These are phyloP conservation scores for Cheilosia urbana DNA, from an alignment of 2,888 invertebrate species.

Conservation along the genomic window DNA sequence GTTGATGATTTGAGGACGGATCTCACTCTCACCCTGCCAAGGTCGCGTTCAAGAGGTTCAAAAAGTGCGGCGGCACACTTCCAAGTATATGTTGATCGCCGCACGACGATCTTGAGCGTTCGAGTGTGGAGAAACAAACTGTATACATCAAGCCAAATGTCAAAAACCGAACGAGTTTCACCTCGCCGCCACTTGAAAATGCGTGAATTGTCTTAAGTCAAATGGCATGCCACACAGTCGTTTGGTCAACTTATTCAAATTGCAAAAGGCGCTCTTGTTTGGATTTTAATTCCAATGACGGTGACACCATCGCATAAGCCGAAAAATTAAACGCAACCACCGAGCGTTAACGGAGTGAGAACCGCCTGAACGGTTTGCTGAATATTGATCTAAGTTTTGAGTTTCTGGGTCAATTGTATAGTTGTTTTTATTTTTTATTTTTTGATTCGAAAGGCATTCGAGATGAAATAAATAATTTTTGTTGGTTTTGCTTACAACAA, in stretches of 20 bases:
- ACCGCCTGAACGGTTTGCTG: not conserved
- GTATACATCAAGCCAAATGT: slow-evolving; percentile 36
- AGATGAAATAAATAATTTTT: slow-evolving; percentile 36
- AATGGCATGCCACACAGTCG: slow-evolving; percentile 4
- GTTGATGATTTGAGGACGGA: not conserved
- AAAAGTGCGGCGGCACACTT: slow-evolving; percentile 15
- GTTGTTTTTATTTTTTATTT: slow-evolving; percentile 8
- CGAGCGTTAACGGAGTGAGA: not conserved
- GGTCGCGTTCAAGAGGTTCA: slow-evolving; percentile 13
- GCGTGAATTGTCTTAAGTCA: slow-evolving; percentile 3
- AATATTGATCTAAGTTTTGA: not conserved
- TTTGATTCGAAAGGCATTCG: slow-evolving; percentile 13
- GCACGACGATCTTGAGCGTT: slow-evolving; percentile 16
- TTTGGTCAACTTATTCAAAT: slow-evolving; percentile 32
- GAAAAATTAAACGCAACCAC: slow-evolving; percentile 6
- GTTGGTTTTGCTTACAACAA: not conserved
- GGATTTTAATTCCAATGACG: not conserved
- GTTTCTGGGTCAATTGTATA: slow-evolving; percentile 53
- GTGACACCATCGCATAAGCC: slow-evolving; percentile 26
- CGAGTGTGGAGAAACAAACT: not conserved
- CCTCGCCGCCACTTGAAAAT: slow-evolving; percentile 18
- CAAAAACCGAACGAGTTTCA: slow-evolving; percentile 54
- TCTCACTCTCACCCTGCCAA: not conserved
- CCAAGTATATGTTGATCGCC: not conserved
- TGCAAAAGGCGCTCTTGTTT: slow-evolving; percentile 14